Conservation (phyloP, 1,140 invertebrate species). For the Tetramorium alpestre region DNA sequence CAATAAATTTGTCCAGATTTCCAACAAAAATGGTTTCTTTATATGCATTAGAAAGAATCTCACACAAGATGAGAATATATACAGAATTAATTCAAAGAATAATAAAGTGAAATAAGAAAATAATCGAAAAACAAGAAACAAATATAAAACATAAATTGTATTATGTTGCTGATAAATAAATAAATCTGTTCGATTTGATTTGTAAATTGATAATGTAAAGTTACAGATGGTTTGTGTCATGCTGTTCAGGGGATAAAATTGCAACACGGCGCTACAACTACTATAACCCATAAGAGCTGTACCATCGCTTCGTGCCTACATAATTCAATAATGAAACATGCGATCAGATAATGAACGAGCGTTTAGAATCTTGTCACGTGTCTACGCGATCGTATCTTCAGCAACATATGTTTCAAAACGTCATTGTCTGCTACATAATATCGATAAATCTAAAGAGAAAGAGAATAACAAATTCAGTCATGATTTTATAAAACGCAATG, state of each 20-base stretch:
- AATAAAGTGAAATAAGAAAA: background rate
- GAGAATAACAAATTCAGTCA: background rate
- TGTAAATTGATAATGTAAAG: conserved; percentile 10
- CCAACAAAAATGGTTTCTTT: background rate
- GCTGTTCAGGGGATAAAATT: conserved; percentile 5
- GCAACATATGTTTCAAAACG: conserved; percentile 11
- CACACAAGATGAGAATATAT: background rate
- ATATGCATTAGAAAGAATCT: background rate
- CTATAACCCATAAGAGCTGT: background rate
- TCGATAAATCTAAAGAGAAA: background rate
- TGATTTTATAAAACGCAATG: conserved; percentile 26
- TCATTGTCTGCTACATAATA: background rate
- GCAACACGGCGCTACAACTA: background rate
- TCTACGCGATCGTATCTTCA: conserved; percentile 11
- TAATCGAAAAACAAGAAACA: background rate
- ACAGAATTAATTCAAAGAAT: background rate
- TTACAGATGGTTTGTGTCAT: background rate
- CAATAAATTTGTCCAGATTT: background rate
- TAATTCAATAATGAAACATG: conserved; percentile 34
- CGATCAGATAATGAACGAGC: conserved; percentile 2
- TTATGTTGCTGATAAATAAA: background rate
- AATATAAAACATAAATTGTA: background rate
- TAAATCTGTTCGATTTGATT: conserved; percentile 1
- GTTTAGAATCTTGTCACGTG: conserved; percentile 37
- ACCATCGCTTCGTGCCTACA: background rate